Conservation (phyloP, 2,113 vertebrate species). For the Sylvicapra grimmia region DNA sequence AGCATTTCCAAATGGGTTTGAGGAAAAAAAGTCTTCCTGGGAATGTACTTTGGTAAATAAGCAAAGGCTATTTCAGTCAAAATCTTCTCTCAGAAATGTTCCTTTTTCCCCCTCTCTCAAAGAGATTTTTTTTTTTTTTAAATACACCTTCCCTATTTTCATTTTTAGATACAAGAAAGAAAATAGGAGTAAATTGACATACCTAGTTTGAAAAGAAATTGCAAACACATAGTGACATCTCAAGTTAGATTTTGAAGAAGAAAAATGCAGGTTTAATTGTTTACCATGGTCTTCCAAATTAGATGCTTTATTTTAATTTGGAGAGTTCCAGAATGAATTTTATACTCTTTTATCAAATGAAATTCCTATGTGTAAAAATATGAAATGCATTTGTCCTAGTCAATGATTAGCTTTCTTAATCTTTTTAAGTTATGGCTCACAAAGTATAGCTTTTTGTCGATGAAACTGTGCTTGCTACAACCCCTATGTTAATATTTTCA, state of each 20-base stretch:
- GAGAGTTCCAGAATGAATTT: constrained; percentile 11
- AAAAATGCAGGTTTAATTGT: constrained; percentile 15
- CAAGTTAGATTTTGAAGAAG: constrained; percentile 41
- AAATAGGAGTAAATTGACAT: constrained; percentile 7
- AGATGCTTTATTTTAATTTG: neutral
- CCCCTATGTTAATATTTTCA: neutral
- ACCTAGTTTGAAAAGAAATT: constrained; percentile 25
- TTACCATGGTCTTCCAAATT: constrained; percentile 32
- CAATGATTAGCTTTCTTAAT: neutral
- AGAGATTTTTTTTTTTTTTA: neutral
- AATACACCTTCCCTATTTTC: constrained; percentile 12
- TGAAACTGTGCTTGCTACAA: neutral
- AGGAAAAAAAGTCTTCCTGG: neutral
- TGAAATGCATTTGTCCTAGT: neutral
- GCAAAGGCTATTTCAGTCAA: constrained; percentile 22
- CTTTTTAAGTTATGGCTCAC: neutral
- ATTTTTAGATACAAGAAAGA: constrained; percentile 36
- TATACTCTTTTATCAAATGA: neutral
- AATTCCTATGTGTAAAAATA: neutral
- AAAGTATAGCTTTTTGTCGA: neutral
- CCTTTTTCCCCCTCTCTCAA: neutral
- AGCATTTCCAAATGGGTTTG: constrained; percentile 15
- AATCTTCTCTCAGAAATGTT: constrained; percentile 5
- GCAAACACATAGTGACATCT: constrained; percentile 10
- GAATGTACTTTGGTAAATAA: constrained; percentile 32